Evolutionary conservation across 2,113 vertebrate genomes (phyloP).

Genomic region (Sterrhoptilus dennistouni): DNA sequence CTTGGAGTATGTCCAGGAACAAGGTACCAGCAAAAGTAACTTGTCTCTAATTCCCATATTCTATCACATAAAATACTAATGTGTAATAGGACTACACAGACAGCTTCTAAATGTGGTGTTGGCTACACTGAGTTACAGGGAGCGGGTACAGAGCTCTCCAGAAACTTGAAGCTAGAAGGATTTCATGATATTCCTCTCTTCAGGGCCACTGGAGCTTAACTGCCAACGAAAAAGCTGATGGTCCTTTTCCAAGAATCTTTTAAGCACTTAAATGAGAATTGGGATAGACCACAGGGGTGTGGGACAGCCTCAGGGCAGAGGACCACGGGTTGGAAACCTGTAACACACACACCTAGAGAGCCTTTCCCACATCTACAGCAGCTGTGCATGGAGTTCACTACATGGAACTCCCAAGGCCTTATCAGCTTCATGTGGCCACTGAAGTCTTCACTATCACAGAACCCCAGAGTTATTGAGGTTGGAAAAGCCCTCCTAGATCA

Average conservation of each 20-base stretch:
- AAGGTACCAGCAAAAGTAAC: neutral
- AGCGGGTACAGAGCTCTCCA: neutral
- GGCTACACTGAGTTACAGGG: neutral
- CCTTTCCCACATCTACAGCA: neutral
- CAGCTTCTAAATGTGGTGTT: neutral
- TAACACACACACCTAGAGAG: neutral
- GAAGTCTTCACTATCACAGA: neutral
- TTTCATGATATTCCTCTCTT: neutral
- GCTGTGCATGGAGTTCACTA: neutral
- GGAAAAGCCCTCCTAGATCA: fast-evolving
- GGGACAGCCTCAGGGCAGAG: neutral
- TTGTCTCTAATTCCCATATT: neutral
- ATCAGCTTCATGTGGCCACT: neutral
- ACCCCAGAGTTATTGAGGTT: fast-evolving
- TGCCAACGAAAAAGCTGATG: neutral
- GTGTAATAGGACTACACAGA: neutral
- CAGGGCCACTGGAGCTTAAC: fast-evolving
- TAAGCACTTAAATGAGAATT: neutral
- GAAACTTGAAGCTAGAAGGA: neutral
- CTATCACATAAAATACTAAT: neutral
- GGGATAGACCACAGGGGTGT: neutral
- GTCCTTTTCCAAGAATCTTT: neutral
- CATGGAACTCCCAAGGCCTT: neutral
- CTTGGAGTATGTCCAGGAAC: neutral
- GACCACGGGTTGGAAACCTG: fast-evolving